phyloP scores from a whole-genome alignment of 2,113 vertebrate species.

The Callipepla californica region DNA sequence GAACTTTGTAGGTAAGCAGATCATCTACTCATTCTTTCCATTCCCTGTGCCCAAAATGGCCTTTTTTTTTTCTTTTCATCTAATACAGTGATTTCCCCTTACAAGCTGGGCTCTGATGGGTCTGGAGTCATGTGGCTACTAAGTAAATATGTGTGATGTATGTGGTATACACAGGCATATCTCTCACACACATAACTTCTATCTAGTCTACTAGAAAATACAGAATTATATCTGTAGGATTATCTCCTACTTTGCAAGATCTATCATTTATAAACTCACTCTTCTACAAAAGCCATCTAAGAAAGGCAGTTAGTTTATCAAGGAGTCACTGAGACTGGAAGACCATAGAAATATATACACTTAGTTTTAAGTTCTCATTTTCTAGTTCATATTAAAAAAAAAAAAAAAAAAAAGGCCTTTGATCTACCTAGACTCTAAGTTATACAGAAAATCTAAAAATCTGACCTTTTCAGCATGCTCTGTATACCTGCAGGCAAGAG shows the following conservation, averaged over 20 bases:
- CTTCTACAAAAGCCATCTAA: neutral
- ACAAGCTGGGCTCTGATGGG: neutral
- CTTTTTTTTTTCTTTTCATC: neutral
- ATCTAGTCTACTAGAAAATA: neutral
- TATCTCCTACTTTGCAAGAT: neutral
- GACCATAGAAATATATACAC: neutral
- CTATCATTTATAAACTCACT: neutral
- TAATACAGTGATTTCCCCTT: neutral
- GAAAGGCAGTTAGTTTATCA: neutral
- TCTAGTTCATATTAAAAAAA: conserved; percentile 35
- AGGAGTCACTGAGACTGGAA: neutral
- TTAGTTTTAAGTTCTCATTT: neutral
- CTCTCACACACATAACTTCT: neutral
- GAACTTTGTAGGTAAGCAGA: neutral
- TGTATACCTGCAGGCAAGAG: neutral
- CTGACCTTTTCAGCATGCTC: neutral
- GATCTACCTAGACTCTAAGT: neutral
- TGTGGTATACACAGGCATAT: neutral
- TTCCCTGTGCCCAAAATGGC: neutral
- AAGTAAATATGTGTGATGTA: neutral
- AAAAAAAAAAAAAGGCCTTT: conserved; percentile 60
- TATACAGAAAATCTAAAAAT: neutral
- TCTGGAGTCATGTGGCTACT: neutral
- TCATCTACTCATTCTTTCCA: neutral
- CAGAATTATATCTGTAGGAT: neutral